Evolutionary conservation across 2,888 invertebrate genomes (phyloP), one percentile per base, ranked within the genome.

Genomic region (Drosophila prolongata): DNA sequence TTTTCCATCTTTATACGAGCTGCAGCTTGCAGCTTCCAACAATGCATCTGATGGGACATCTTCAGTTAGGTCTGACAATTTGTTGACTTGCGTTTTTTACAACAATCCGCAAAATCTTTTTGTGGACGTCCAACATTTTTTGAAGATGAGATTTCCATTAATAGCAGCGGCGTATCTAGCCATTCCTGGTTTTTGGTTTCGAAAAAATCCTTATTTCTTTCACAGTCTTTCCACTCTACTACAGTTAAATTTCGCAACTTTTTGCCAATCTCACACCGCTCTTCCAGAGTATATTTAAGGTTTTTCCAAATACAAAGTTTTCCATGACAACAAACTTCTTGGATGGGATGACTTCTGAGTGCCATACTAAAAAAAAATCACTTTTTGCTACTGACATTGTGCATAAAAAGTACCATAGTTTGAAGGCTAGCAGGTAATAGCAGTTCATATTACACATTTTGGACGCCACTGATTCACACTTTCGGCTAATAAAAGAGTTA

Each of bases 81-180:
- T 19, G 19, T 19, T 19, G 19, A 19, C 19, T 19, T 19, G 19
- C 2, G 19, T 2, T 19, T 19, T 19, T 19, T 19, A 3, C 19
- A 19, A 19, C 42, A 54, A 30, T 54, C 13, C 30, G 30, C 8
- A 42, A 54, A 11, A 38, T 37, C 42, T 53, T 58, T 66, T 59
- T 43, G 30, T 42, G 42, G 13, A 30, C 30, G 30, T 30, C 42
- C 16, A 54, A 16, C 16, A 16, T 16, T 30, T 30, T 54, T 30
- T 10, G 30, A 54, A 42, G 9, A 42, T 54, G 11, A 54, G 11
- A 30, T 47, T 34, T n/a, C 16, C 6, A 37, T 47, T 11, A 37
- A 27, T 38, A 56, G 11, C 6, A 34, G 13, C 35, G 34, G 44
- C 35, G 44, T 55, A 43, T 11, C 34, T 16, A 50, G 6, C 16